Conservation (phyloP, 2,113 vertebrate species). For the Turdus rufiventris region DNA sequence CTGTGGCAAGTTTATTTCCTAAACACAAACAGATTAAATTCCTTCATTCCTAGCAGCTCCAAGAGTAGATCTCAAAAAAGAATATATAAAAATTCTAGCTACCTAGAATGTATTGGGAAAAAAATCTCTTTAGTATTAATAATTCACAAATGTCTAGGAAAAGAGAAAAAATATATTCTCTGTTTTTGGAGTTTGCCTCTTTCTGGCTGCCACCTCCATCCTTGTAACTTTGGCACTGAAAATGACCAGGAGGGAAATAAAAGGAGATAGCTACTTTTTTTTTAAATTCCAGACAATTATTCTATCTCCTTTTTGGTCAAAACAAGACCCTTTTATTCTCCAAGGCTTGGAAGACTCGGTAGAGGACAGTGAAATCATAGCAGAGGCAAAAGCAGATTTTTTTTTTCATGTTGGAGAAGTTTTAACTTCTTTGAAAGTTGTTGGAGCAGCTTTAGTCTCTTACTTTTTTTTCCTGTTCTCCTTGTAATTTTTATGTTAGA, state of each 20-base stretch:
- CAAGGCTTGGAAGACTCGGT: background rate
- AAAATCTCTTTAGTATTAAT: background rate
- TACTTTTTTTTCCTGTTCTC: background rate
- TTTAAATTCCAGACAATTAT: background rate
- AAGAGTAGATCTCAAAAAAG: background rate
- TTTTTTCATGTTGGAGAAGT: background rate
- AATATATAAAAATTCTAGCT: background rate
- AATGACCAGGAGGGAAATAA: background rate
- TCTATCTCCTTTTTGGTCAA: background rate
- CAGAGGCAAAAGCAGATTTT: background rate
- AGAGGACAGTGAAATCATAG: background rate
- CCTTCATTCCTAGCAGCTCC: background rate
- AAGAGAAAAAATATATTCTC: background rate
- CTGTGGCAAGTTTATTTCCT: background rate
- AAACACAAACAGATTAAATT: slow-evolving; percentile 6
- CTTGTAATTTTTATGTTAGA: background rate
- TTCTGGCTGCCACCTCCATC: background rate
- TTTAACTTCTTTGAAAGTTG: background rate
- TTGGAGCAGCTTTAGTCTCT: background rate
- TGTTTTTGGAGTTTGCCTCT: background rate
- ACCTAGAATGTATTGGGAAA: background rate
- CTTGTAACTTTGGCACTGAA: background rate
- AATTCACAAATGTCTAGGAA: background rate
- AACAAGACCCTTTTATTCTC: background rate
- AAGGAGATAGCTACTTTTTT: background rate